These are phyloP conservation scores for Melanophora roralis DNA, from an alignment of 2,888 invertebrate genomes.

Conservation along the genomic window DNA sequence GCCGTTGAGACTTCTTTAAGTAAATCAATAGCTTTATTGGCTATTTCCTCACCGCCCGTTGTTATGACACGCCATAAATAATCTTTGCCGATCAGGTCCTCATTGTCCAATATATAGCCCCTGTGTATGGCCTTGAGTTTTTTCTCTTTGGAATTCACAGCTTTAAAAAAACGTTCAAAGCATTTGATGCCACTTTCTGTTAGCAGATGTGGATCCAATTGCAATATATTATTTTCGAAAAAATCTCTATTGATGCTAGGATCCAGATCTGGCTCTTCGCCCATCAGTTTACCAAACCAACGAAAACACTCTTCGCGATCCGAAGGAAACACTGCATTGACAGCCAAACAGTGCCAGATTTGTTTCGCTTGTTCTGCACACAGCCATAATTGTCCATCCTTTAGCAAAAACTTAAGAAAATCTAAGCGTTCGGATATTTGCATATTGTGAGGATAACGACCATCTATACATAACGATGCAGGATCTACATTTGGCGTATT, in stretches of 20 bases:
- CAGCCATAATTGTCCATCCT: constrained; percentile 97
- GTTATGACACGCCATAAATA: constrained; percentile 97
- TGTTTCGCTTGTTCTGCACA: constrained; percentile 98
- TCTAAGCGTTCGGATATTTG: constrained; percentile 96
- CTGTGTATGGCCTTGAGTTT: constrained; percentile 92
- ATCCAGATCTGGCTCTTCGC: constrained; percentile 97
- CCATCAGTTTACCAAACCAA: constrained; percentile 98
- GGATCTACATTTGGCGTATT: constrained; percentile 86
- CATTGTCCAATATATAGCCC: constrained; percentile 92
- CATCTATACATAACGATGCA: constrained; percentile 83
- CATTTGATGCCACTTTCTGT: constrained; percentile 97
- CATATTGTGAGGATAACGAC: constrained; percentile 92
- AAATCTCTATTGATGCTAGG: constrained; percentile 97
- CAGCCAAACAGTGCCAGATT: constrained; percentile 97
- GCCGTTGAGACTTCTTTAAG: constrained; percentile 96
- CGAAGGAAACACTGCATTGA: constrained; percentile 92
- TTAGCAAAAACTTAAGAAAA: constrained; percentile 93
- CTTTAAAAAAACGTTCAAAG: constrained; percentile 82
- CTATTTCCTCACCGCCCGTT: constrained; percentile 94
- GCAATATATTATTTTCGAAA: constrained; percentile 95
- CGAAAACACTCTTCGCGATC: constrained; percentile 98
- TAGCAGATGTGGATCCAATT: constrained; percentile 91
- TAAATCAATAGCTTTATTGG: constrained; percentile 92
- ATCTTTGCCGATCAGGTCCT: constrained; percentile 96
- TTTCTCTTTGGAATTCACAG: constrained; percentile 96